Evolutionary conservation across 2,113 vertebrate genomes (phyloP), one percentile per base, ranked within the genome.

Genomic region (Microcebus ravelobensis): DNA sequence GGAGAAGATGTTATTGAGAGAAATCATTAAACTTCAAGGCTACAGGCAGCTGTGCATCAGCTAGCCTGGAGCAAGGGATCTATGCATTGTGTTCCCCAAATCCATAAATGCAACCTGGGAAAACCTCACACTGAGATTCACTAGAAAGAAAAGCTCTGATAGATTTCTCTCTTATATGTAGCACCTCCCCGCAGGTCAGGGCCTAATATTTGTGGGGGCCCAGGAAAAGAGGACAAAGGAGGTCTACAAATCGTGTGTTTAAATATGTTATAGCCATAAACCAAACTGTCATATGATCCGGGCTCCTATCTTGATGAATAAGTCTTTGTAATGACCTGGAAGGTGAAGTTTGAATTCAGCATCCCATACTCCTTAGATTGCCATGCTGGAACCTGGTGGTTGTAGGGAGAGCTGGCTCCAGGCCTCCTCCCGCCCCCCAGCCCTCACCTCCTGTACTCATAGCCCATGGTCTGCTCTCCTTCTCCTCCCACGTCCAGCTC

Each of bases 81-180:
- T 34, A 20, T 50, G n/a, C 90, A n/a, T 42, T 2, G 13, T 79
- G 39, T 65, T 93, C 94, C 55, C 20, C 36, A 80, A 90, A 94
- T 88, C 79, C 14, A 1, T 70, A 73, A 89, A 82, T 68, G 59
- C 39, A 68, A n/a, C 79, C 67, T 79, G 63, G 82, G 57, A 88
- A 90, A 94, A 93, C 17, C 61, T 93, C 63, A 79, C 50, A 79
- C 61, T 18, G 11, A 29, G n/a, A 74, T 73, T 96, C 82, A n/a
- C 55, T 57, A 76, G 77, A 80, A 93, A 96, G 94, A 76, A 96
- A 97, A 93, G 89, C 87, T 96, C 97, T 84, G 81, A 91, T 94
- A 97, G 90, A 96, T 98, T 96, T 97, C 55, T 96, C 81, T 98
- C 93, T 96, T 96, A 98, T 97, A 97, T 92, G 92, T 92, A 97